Evolutionary conservation across 2,113 vertebrate species (phyloP), one percentile per base, ranked within the genome.

Genomic region (Neolamprologus tretocephalus): DNA sequence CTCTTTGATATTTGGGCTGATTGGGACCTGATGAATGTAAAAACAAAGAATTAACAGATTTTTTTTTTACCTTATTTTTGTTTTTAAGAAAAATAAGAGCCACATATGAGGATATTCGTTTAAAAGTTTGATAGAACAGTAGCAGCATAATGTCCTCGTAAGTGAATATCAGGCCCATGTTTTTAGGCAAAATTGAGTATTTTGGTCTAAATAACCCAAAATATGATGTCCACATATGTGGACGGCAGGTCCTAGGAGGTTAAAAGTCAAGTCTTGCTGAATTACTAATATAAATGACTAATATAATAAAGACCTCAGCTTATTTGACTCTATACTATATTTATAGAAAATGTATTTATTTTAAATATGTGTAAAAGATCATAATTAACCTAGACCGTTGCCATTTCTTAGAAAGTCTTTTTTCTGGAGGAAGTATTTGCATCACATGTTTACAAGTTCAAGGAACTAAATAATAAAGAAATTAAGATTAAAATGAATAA

Each of bases 271-370:
- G 26, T 61, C 26, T 61, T 11, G 28, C 16, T 61, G 28, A 61
- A 61, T 33, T 61, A 33, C 28, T 33, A 19, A 61, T 4, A 35
- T 63, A 63, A 63, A n/a, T 35, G 8, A 61, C 26, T 61, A 3
- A 17, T 61, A 61, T 35, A 35, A 66, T n/a, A n/a, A 66, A 66
- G 61, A 37, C 17, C 31, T 37, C 10, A 12, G 61, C 31, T n/a
- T 66, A 31, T 63, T 10, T 10, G 9, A 0, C 31, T 35, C 31
- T 12, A 35, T 63, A 0, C 17, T 63, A 63, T 12, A 63, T 63
- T 7, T 35, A 63, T 66, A 66, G 17, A 19, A 35, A n/a, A 12
- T 66, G 0, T 1, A 0, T 66, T 66, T 63, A n/a, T 66, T 66
- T 35, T n/a, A n/a, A 66, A 35, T n/a, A 66, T 35, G 9, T 0